Evolutionary conservation across 2,797 vertebrate genomes (phyloP), one percentile per base, ranked within the genome.

Genomic region (Scleropages formosus): DNA sequence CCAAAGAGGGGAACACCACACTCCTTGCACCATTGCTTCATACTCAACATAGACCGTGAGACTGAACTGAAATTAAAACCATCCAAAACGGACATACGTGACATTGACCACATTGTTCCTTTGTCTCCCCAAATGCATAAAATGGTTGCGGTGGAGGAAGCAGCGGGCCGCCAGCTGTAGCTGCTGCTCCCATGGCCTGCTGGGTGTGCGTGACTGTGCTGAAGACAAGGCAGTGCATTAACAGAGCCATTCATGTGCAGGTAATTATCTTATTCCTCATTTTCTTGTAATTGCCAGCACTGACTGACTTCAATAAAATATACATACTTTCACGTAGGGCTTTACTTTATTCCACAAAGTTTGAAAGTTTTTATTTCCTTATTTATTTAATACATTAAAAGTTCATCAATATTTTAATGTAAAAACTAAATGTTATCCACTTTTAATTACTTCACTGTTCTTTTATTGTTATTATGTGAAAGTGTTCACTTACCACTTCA

Each of bases 31-130:
- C 67, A 51, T 69, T 69, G 15, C 22, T 24, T 26, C 13, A 49
- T n/a, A 18, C 64, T 13, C n/a, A 44, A 22, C 39, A 49, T 67
- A 69, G n/a, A 62, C 31, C 20, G 3, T 65, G 62, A 74, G 49
- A 39, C 64, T 65, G 49, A 18, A 11, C 22, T 18, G 10, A 31
- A 26, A 58, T 18, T 13, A 31, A 64, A 74, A n/a, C 46, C n/a
- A 44, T 24, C 7, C 24, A 15, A 8, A 53, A 13, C 3, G 39
- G 9, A 66, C 26, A 24, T 7, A 46, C 46, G 39, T 66, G 60
- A 12, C 49, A 13, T 22, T 27, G 8, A 20, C 18, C 27, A 22
- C 31, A n/a, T 0, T n/a, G 16, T 58, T n/a, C 7, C 12, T 72
- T 59, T 66, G 20, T 22, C n/a, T 47, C 39, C 66, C 39, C 15